Evolutionary conservation across 1,140 invertebrate genomes (phyloP).

Genomic region (Popillia japonica): DNA sequence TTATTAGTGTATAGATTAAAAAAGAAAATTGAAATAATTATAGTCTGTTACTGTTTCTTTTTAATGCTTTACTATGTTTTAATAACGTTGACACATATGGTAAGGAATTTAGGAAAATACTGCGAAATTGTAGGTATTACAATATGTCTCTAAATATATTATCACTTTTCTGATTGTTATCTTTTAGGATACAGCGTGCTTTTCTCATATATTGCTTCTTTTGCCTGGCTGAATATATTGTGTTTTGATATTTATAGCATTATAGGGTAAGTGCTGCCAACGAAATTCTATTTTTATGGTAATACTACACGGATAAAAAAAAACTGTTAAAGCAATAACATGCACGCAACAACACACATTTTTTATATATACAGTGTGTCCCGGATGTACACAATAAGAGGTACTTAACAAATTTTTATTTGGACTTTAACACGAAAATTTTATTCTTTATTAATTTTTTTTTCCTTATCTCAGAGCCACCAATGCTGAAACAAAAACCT

Average conservation of each 20-base stretch:
- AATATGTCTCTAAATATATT: not conserved
- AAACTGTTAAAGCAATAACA: too few species aligned
- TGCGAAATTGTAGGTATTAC: slow-evolving; percentile 12
- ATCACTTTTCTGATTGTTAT: not conserved
- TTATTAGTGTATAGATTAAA: not conserved
- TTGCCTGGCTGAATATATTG: slow-evolving; percentile 23
- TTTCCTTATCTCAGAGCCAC: too few species aligned
- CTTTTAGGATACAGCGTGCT: slow-evolving; percentile 2
- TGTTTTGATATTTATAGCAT: slow-evolving; percentile 11
- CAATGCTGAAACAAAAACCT: too few species aligned
- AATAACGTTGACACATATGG: not conserved
- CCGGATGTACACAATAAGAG: too few species aligned
- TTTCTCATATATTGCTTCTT: slow-evolving; percentile 12
- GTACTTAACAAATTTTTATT: too few species aligned
- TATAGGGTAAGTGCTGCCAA: not conserved
- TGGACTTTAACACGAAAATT: too few species aligned
- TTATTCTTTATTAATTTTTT: too few species aligned
- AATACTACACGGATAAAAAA: too few species aligned
- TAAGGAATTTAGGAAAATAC: slow-evolving; percentile 18
- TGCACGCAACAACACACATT: too few species aligned
- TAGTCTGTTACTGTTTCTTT: slow-evolving; percentile 14
- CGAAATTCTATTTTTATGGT: too few species aligned
- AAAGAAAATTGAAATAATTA: slow-evolving; percentile 8
- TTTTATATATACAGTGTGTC: too few species aligned
- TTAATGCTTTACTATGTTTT: not conserved